Conservation (phyloP, 1,140 invertebrate species). For the Psix sp. region DNA sequence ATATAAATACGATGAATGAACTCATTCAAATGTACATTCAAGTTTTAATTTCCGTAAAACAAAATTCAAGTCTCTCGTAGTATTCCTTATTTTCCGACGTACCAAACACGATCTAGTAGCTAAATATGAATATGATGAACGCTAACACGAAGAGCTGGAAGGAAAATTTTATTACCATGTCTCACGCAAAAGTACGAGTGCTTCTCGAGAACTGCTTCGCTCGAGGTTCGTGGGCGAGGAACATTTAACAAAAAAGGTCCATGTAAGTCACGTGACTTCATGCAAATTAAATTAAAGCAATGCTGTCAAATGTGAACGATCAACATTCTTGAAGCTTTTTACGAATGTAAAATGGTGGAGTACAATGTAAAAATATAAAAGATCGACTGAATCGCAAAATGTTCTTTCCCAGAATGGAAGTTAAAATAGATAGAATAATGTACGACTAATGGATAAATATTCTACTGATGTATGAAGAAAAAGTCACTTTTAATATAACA, state of each 20-base stretch:
- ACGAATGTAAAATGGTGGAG: conserved; percentile 7
- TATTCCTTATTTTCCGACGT: conserved; percentile 32
- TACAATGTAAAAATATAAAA: neutral
- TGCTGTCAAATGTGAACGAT: conserved; percentile 34
- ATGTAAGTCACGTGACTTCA: conserved; percentile 41
- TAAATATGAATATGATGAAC: conserved; percentile 53
- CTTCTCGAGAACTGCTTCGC: conserved; percentile 38
- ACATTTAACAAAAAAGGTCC: conserved; percentile 39
- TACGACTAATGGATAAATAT: too few species aligned
- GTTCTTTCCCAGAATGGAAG: too few species aligned
- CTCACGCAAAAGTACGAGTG: conserved; percentile 49
- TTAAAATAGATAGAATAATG: too few species aligned
- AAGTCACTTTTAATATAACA: too few species aligned
- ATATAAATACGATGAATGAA: too few species aligned
- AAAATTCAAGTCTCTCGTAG: conserved; percentile 22
- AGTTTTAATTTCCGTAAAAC: conserved; percentile 44
- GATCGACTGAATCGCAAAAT: too few species aligned
- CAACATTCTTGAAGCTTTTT: conserved; percentile 10
- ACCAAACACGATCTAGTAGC: conserved; percentile 29
- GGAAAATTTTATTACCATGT: conserved; percentile 55
- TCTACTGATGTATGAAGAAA: too few species aligned
- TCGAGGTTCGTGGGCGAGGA: conserved; percentile 12
- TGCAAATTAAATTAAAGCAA: conserved; percentile 46
- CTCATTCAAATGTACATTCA: conserved; percentile 30
- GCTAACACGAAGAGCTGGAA: conserved; percentile 37